Conservation (phyloP, 2,888 invertebrate genomes). For the Cryptus viduatorius region DNA sequence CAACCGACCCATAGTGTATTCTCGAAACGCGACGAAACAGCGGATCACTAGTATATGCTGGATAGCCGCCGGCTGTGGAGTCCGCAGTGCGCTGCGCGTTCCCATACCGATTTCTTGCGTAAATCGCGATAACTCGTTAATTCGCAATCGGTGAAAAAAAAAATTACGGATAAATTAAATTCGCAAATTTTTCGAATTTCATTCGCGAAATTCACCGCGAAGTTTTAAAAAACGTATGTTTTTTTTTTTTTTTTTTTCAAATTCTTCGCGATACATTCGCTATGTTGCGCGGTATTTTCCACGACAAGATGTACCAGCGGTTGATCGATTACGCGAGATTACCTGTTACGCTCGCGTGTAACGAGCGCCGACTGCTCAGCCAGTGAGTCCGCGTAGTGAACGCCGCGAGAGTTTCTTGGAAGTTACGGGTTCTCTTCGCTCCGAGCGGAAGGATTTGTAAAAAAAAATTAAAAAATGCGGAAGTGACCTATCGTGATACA, state of each 20-base stretch:
- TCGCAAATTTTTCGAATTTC: background rate
- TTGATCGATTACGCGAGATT: constrained; percentile 6
- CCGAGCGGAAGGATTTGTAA: constrained; percentile 6
- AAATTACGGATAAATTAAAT: background rate
- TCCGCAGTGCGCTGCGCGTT: constrained; percentile 41
- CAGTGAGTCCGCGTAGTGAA: background rate
- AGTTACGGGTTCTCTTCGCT: background rate
- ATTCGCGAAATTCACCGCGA: too few species aligned
- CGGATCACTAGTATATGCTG: constrained; percentile 63
- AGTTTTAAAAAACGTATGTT: background rate
- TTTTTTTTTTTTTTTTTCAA: background rate
- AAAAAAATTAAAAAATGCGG: background rate
- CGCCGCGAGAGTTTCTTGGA: background rate
- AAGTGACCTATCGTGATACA: background rate
- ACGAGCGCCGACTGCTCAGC: background rate
- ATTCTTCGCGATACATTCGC: background rate
- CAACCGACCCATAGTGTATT: constrained; percentile 11
- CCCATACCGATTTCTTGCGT: background rate
- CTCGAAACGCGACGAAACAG: constrained; percentile 62
- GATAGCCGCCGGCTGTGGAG: constrained; percentile 65
- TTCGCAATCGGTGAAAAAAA: background rate
- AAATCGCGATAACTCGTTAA: background rate
- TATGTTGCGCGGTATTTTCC: background rate
- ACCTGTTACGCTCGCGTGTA: background rate
- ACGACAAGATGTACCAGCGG: background rate